Percentiles rank a stretch among this genome's conserved stretches.
phyloP scores from a whole-genome alignment of 1,140 invertebrate genomes.

The Diuraphis noxia region DNA sequence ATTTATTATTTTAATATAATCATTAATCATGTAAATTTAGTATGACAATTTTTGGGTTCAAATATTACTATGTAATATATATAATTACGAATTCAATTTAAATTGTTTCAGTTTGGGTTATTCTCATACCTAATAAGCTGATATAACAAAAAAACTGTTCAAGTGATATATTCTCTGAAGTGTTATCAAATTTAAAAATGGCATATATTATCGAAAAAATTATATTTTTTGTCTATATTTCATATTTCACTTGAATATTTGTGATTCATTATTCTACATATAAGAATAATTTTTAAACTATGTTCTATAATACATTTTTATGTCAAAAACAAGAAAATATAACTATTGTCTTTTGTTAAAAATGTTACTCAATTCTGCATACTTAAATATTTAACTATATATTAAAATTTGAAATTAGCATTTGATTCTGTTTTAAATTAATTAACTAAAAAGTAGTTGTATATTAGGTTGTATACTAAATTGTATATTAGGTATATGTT shows the following conservation, averaged over 20 bases:
- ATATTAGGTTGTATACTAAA: too few relatives aligned
- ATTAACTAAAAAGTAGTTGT: neutral
- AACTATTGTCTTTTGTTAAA: too few relatives aligned
- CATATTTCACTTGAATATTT: neutral
- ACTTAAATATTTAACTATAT: neutral
- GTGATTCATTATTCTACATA: neutral
- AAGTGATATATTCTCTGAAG: too few relatives aligned
- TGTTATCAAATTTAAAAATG: too few relatives aligned
- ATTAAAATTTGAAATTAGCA: neutral
- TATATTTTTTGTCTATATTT: neutral
- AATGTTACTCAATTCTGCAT: neutral
- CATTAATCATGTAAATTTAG: neutral
- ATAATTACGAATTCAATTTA: neutral
- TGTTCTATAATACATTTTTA: neutral
- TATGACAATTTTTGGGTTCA: neutral
- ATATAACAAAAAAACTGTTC: too few relatives aligned
- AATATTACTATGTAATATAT: too few relatives aligned
- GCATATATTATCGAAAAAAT: too few relatives aligned
- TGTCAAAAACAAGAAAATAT: neutral
- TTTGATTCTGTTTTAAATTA: neutral
- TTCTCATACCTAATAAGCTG: neutral
- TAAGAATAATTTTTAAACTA: neutral
- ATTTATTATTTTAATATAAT: too few relatives aligned
- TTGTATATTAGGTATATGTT: neutral
- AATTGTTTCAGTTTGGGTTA: neutral